phyloP scores from a whole-genome alignment of 2,113 vertebrate genomes.

The Eleginops maclovinus region DNA sequence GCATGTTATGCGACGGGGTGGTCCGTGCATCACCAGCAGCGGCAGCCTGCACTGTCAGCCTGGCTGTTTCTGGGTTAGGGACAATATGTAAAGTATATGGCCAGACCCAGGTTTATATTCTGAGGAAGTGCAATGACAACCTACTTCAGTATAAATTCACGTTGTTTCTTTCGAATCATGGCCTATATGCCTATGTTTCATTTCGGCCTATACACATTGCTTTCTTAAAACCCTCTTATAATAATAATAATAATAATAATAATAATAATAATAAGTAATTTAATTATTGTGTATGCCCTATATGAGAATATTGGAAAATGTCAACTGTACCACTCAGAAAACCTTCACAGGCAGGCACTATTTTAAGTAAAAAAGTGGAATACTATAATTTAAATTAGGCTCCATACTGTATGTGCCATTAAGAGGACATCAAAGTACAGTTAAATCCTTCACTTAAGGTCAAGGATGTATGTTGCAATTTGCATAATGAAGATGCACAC shows the following conservation, averaged over 20 bases:
- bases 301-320: background rate
- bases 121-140: background rate
- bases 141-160: no score
- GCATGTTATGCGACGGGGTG: constrained; percentile 30
- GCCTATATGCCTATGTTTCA: background rate
- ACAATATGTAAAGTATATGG: constrained; percentile 8
- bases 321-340: background rate
- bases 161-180: background rate
- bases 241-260: no score
- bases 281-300: no score
- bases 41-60: constrained; percentile 24
- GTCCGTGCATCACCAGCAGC: constrained; percentile 25
- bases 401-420: background rate
- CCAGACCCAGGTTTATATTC: background rate
- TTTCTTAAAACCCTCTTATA: background rate
- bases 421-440: background rate
- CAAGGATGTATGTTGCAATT: background rate
- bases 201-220: background rate
- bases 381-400: background rate
- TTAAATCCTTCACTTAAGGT: background rate
- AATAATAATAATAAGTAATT: no score
- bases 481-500: no score
- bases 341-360: background rate
- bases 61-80: background rate
- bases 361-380: no score